Evolutionary conservation across 92 coral and sea anemone species (phyloP).

Genomic region (Heteractis magnifica): DNA sequence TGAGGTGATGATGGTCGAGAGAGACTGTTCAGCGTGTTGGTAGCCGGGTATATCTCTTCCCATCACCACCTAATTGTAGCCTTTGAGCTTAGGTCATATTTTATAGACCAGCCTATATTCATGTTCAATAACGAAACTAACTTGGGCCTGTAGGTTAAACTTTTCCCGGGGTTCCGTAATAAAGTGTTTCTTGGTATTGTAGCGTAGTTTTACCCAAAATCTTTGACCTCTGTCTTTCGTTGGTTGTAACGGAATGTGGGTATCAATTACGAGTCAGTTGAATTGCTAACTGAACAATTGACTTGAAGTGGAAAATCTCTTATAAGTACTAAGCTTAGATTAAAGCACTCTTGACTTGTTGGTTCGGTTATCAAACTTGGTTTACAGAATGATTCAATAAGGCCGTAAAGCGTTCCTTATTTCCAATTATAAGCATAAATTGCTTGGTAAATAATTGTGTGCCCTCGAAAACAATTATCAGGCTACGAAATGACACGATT

Average conservation of each 20-base stretch:
- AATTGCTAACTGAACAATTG: background rate
- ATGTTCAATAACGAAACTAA: background rate
- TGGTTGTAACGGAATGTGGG: slow-evolving; percentile 5
- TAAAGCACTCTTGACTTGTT: background rate
- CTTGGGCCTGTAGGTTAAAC: background rate
- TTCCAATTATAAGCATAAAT: background rate
- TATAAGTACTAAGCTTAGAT: background rate
- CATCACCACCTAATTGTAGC: slow-evolving; percentile 1
- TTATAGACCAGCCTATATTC: background rate
- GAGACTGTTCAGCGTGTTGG: background rate
- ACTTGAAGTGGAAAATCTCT: background rate
- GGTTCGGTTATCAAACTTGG: background rate
- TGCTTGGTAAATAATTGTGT: background rate
- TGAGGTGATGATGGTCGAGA: slow-evolving; percentile 20
- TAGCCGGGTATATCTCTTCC: background rate
- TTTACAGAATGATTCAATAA: background rate
- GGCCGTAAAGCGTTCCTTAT: background rate
- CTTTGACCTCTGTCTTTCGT: slow-evolving; percentile 22
- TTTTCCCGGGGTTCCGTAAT: background rate
- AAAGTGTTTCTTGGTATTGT: background rate
- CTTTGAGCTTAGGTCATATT: background rate
- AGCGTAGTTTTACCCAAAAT: background rate
- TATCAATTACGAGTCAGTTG: slow-evolving; percentile 2
- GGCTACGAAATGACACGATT: slow-evolving; percentile 10
- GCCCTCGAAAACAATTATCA: slow-evolving; percentile 15